Conservation (phyloP, 2,797 vertebrate species). For the Enteromius mattozi region DNA sequence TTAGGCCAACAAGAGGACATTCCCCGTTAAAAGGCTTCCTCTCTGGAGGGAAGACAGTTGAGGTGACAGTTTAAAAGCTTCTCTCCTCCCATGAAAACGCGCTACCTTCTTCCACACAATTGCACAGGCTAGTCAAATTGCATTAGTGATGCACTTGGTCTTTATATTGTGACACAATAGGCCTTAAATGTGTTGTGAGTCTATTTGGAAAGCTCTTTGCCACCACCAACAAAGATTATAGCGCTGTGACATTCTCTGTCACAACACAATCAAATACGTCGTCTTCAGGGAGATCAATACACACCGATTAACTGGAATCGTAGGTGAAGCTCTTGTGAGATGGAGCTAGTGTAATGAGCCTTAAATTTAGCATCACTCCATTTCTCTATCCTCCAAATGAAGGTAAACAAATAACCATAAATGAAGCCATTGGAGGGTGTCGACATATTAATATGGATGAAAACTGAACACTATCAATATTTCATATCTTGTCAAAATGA, state of each 20-base stretch:
- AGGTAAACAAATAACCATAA: slow-evolving; percentile 17
- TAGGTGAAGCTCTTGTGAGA: slow-evolving; percentile 12
- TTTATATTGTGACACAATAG: slow-evolving; percentile 68
- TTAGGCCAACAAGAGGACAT: slow-evolving; percentile 67
- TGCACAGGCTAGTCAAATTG: slow-evolving; percentile 80
- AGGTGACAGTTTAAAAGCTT: slow-evolving; percentile 86
- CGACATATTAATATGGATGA: slow-evolving; percentile 23
- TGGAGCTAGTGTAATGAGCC: neutral
- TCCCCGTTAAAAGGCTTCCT: slow-evolving; percentile 77
- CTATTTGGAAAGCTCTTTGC: slow-evolving; percentile 65
- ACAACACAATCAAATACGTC: slow-evolving; percentile 63
- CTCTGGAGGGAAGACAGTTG: slow-evolving; percentile 66
- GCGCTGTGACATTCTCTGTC: slow-evolving; percentile 67
- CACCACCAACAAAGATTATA: slow-evolving; percentile 60
- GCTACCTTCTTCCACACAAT: slow-evolving; percentile 80
- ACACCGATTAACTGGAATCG: slow-evolving; percentile 47
- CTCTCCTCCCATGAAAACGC: slow-evolving; percentile 74
- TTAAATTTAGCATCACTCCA: slow-evolving; percentile 1
- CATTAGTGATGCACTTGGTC: slow-evolving; percentile 80
- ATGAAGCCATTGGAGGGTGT: slow-evolving; percentile 12
- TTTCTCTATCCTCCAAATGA: slow-evolving; percentile 2
- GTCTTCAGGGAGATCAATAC: slow-evolving; percentile 57
- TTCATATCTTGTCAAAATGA: slow-evolving; percentile 9
- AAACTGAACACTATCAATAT: slow-evolving; percentile 22
- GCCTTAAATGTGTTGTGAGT: slow-evolving; percentile 65